Conservation (phyloP, 1,140 invertebrate genomes). For the Medauroidea extradentata region DNA sequence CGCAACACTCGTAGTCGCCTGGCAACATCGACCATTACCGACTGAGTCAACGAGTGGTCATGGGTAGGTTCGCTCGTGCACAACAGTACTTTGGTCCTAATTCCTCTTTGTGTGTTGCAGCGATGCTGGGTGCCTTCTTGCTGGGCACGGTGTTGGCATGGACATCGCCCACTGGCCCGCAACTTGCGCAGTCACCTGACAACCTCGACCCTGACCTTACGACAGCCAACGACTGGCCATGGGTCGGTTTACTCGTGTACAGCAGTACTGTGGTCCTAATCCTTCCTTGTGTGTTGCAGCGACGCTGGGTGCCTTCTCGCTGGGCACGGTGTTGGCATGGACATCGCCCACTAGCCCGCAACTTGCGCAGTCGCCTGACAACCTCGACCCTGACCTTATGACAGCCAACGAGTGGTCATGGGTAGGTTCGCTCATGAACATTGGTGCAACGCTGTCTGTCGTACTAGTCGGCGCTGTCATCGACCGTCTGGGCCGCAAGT, state of each 20-base stretch:
- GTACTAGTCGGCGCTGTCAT: conserved; percentile 64
- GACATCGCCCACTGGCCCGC: conserved; percentile 63
- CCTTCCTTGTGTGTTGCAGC: too few relatives aligned
- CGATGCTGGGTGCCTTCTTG: conserved; percentile 62
- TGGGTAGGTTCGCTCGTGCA: conserved; percentile 73
- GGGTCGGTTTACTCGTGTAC: conserved; percentile 71
- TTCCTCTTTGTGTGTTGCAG: too few relatives aligned
- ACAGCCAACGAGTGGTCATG: conserved; percentile 46
- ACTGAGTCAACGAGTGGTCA: conserved; percentile 35
- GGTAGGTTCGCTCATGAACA: conserved; percentile 69
- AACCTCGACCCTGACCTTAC: too few relatives aligned
- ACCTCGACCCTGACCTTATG: too few relatives aligned
- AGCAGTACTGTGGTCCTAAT: too few relatives aligned
- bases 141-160: conserved; percentile 61
- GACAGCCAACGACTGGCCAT: conserved; percentile 41
- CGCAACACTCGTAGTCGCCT: too few relatives aligned
- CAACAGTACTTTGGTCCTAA: too few relatives aligned
- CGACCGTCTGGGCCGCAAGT: conserved; percentile 71
- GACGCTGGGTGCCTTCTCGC: conserved; percentile 62
- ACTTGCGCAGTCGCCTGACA: too few relatives aligned
- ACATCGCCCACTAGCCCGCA: conserved; percentile 60
- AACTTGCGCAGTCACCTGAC: too few relatives aligned
- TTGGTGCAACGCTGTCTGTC: conserved; percentile 72
- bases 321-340: conserved; percentile 62
- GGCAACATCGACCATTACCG: too few relatives aligned